Evolutionary conservation across 2,797 vertebrate genomes (phyloP), one percentile per base, ranked within the genome.

Genomic region (Clarias pachynema): DNA sequence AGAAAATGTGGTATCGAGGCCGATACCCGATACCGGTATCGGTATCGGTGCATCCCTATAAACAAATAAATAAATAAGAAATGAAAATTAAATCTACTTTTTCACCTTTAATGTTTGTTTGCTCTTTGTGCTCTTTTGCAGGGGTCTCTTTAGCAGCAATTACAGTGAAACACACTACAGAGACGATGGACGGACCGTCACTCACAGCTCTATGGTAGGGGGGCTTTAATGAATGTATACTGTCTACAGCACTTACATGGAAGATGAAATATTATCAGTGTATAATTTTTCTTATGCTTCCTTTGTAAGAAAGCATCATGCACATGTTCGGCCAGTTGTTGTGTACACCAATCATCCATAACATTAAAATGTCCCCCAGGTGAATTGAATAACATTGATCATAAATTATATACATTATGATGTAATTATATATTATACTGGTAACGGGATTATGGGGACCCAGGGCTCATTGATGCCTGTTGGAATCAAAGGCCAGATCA

Each of bases 131-230:
- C 78, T 88, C n/a, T 89, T 56, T 83, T 86, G 63, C 70, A 99
- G 98, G 90, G 97, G 96, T 4, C 95, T 99, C 90, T 94, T 99
- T 87, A 95, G 96, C 84, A 94, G 94, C 85, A 92, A 95, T 92
- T 99, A 98, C 93, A 96, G 95, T 37, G 97, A 98, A 94, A 98
- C 96, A 12, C 97, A 99, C 92, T 99, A 98, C 87, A 90, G 93
- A 92, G 93, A 94, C 69, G 97, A 98, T 1, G 98, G 98, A 90
- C 94, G 93, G 2, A 91, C 93, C 0, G 94, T 97, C 79, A 29
- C 91, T 4, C 95, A 93, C 91, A 96, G 97, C 89, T 89, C 91
- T 94, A 96, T 93, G 94, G 98, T 99, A 74, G 49, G 31, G 24
- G 12, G 6, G 5, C 3, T 44, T 34, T 8, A n/a, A 22, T 16